Evolutionary conservation across 2,113 vertebrate genomes (phyloP).

Genomic region (Acanthisitta chloris): DNA sequence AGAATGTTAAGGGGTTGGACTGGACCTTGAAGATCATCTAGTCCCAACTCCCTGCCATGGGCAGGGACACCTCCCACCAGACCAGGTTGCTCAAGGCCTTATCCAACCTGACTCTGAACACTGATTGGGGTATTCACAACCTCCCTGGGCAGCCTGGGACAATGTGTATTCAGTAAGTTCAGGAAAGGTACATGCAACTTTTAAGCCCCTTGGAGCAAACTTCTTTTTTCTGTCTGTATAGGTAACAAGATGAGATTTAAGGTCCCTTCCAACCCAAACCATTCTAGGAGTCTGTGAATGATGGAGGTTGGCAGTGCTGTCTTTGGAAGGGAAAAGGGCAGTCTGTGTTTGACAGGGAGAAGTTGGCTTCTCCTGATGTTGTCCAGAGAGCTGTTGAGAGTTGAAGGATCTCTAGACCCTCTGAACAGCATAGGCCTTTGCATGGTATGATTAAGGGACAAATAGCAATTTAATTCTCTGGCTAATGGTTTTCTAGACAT

Average conservation of each 20-base stretch:
- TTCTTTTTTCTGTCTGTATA: neutral
- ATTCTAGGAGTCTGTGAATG: neutral
- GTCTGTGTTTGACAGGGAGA: neutral
- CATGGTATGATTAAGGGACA: neutral
- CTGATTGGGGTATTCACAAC: too few species aligned
- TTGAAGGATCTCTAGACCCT: neutral
- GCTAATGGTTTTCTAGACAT: neutral
- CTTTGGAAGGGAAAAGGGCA: neutral
- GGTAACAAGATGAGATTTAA: neutral
- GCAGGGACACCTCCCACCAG: too few species aligned
- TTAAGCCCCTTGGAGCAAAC: neutral
- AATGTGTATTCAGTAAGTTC: neutral
- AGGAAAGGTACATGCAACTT: neutral
- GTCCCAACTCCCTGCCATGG: too few species aligned
- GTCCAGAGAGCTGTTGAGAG: neutral
- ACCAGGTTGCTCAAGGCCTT: too few species aligned
- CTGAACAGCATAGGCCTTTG: rapidly evolving
- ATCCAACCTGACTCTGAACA: too few species aligned
- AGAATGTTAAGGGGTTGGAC: too few species aligned
- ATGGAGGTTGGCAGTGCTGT: neutral
- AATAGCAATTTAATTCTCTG: neutral
- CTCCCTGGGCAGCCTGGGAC: too few species aligned
- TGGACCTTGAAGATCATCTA: too few species aligned
- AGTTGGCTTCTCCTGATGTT: neutral
- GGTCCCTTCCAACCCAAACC: neutral